phyloP scores from a whole-genome alignment of 2,888 invertebrate species.

The Lamproptera curius region DNA sequence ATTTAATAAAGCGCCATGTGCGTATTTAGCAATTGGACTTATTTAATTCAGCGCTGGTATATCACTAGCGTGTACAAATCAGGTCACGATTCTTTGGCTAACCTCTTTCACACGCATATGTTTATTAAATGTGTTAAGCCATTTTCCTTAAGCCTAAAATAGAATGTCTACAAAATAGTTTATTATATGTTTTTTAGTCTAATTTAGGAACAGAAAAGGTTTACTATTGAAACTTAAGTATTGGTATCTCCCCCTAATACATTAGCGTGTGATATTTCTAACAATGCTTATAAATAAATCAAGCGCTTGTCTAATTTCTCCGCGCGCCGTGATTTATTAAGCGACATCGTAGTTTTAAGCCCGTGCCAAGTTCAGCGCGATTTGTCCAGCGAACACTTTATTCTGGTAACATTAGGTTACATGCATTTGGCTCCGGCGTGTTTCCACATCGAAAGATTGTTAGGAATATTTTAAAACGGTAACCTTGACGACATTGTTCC shows the following conservation, averaged over 20 bases:
- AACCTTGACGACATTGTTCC: background rate
- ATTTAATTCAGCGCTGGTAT: too few relatives aligned
- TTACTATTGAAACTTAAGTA: background rate
- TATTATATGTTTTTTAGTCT: background rate
- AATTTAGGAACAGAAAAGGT: background rate
- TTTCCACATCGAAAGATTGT: conserved; percentile 25
- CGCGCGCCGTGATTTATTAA: conserved; percentile 19
- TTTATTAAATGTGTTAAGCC: background rate
- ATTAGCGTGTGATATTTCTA: conserved; percentile 10
- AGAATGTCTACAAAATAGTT: background rate
- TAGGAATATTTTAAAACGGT: conserved; percentile 11
- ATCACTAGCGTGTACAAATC: too few relatives aligned
- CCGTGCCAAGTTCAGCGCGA: conserved; percentile 30
- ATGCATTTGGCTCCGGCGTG: conserved; percentile 26
- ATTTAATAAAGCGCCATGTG: too few relatives aligned
- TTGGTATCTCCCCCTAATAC: background rate
- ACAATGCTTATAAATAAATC: conserved; percentile 16
- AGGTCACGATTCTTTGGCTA: too few relatives aligned
- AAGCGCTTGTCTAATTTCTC: conserved; percentile 17
- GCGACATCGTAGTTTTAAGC: conserved; percentile 20
- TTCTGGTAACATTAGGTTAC: conserved; percentile 26
- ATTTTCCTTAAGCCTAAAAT: too few relatives aligned
- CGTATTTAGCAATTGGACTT: too few relatives aligned
- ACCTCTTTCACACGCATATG: background rate
- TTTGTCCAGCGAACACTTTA: conserved; percentile 28